Base-by-base conservation (phyloP, 2,797 vertebrate genomes). In the Diplodus sargus region DNA sequence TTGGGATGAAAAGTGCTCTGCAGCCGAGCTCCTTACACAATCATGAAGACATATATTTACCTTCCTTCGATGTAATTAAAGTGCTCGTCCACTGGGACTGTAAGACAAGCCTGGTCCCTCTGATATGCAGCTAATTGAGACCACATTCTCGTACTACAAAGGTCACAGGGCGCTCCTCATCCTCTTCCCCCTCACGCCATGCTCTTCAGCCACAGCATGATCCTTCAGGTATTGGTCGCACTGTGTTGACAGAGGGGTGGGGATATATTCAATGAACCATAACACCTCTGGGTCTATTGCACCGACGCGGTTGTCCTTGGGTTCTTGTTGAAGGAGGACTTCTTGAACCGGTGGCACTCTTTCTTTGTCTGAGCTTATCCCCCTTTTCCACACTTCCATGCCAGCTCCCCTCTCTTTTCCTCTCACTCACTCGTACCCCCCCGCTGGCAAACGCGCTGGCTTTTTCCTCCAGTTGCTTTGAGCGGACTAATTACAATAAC, bases 401-500 rank as follows among this genome's bases (percentile, higher is more conserved):
- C 45, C 66, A 48, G 57, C 54, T 60, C 20, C 53, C 68, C 45
- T 73, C 62, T 85, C 30, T 15, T 70, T 70, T 60, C 18, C 70
- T 74, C 75, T 75, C 74, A 39, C 18, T 85, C 73, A 66, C 76
- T 77, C n/a, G 51, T 34, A 84, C 84, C 74, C 73, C 83, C 83
- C 88, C 71, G 25, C 77, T 43, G 78, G 76, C 52, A 80, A 65
- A 54, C 80, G 25, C 5, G 9, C 56, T 61, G 62, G 72, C 87
- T 79, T 74, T 85, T 88, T 85, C 73, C 84, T 85, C 60, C 70
- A 78, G 76, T 88, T 79, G 74, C 88, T 82, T 83, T 84, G 77
- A 88, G 85, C 86, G 78, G 84, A 81, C 85, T 93, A 92, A 94
- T 95, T 94, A 92, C 80, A 87, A 85, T 90, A 94, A 94, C 85